Evolutionary conservation across 2,888 invertebrate genomes (phyloP), one percentile per base, ranked within the genome.

Genomic region (Papilio protenor): DNA sequence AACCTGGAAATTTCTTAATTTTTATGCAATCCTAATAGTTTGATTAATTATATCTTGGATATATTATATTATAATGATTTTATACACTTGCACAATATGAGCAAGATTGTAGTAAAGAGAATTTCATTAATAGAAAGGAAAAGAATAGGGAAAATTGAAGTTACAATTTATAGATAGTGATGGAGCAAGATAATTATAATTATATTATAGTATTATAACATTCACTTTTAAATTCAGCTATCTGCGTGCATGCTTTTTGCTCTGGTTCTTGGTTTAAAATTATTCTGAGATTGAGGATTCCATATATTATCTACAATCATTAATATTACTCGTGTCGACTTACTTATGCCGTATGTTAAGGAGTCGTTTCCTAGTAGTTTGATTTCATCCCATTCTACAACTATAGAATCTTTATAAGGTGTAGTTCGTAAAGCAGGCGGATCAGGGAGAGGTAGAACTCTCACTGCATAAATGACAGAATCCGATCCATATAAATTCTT

Each of bases 401-500:
- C 87, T 40, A 95, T 89, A 5, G 93, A 94, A 81, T 94, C 93
- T 75, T 94, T 94, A 71, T 95, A 95, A 0, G 95, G 92, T 0
- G 94, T 92, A 0, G 94, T 92, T 84, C 96, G 95, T 80, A 97
- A 91, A 27, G 92, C 92, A 1, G 97, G 97, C 2, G 97, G 95
- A 78, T 95, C 95, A 0, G 98, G 98, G 47, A 97, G 94, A 79
- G 97, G 96, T 85, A 98, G 95, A 0, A 98, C 97, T 85, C 96
- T 95, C 40, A 98, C 95, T 11, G 96, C 95, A 87, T 98, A 98
- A 12, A 96, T 96, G 72, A 98, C 97, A 74, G 97, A 96, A 88
- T 98, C 98, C 73, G 96, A 97, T 0, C 98, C 98, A 86, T 97
- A 97, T 10, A 97, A 95, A 91, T 98, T 98, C 87, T 97, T 97